Conservation (phyloP, 2,888 invertebrate genomes). For the Bombylius major region DNA sequence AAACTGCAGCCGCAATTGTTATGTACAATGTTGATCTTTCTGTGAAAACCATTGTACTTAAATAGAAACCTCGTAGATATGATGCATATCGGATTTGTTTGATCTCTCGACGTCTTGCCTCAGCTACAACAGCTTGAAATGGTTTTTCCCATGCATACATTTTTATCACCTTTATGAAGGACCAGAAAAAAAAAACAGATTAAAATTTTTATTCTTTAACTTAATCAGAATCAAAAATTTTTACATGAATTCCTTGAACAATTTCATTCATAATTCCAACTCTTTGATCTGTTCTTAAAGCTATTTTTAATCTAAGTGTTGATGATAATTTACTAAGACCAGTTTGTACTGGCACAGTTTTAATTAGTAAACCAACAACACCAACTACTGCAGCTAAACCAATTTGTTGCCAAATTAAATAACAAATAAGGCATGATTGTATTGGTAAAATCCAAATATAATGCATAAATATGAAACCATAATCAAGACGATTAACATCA, state of each 20-base stretch:
- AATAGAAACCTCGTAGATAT: conserved; percentile 52
- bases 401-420: conserved; percentile 63
- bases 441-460: conserved; percentile 81
- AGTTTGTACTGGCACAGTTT: conserved; percentile 71
- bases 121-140: conserved; percentile 68
- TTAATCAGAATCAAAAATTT: conserved; percentile 18
- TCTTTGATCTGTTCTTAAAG: conserved; percentile 74
- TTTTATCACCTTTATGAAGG: conserved; percentile 61
- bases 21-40: conserved; percentile 73
- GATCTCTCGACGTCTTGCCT: conserved; percentile 58
- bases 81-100: conserved; percentile 49
- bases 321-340: conserved; percentile 33
- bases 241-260: conserved; percentile 78
- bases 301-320: conserved; percentile 56
- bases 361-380: conserved; percentile 60
- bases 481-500: conserved; percentile 85
- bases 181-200: conserved; percentile 22
- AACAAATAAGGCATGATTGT: conserved; percentile 49
- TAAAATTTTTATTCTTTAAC: background rate
- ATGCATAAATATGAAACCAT: conserved; percentile 69
- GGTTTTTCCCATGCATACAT: conserved; percentile 96
- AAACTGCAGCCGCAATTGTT: conserved; percentile 63
- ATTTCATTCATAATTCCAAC: conserved; percentile 92
- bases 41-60: conserved; percentile 65
- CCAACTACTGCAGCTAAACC: conserved; percentile 66